A percentile compares a stretch with the other conserved stretches of the same genome.
Conservation (phyloP, 2,113 vertebrate genomes). For the Vulpes vulpes region DNA sequence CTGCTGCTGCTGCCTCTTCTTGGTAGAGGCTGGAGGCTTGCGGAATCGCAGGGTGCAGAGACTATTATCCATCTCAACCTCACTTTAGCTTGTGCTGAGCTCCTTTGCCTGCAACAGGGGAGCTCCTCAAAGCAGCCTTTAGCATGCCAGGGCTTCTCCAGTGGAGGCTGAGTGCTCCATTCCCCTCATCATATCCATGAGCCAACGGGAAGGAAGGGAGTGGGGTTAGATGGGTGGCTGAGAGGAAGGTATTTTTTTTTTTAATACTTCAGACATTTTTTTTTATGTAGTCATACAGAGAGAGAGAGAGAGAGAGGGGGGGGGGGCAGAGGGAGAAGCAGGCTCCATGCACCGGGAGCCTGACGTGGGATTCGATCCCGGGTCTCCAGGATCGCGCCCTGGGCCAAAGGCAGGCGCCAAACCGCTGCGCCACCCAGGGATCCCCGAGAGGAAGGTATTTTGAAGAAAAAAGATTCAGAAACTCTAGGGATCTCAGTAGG, state of each 20-base stretch:
- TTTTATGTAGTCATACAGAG: too few species aligned
- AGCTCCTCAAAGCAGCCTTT: neutral
- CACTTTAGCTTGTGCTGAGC: conserved; percentile 26
- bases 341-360: too few species aligned
- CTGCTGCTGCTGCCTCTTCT: conserved; percentile 48
- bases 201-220: neutral
- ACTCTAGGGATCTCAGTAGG: neutral
- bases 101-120: neutral
- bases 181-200: neutral
- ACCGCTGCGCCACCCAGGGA: too few species aligned
- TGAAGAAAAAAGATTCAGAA: conserved; percentile 39
- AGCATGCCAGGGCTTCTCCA: neutral
- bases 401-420: too few species aligned
- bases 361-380: too few species aligned
- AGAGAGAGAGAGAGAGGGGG: too few species aligned
- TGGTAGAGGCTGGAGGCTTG: neutral
- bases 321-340: too few species aligned
- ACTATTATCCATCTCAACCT: neutral
- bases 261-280: too few species aligned
- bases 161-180: neutral
- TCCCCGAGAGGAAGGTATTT: neutral
- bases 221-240: neutral
- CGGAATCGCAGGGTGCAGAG: conserved; percentile 1
- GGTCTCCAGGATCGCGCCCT: too few species aligned
- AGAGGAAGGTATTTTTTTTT: neutral